Evolutionary conservation across 2,797 vertebrate genomes (phyloP).

Genomic region (Acipenser ruthenus): DNA sequence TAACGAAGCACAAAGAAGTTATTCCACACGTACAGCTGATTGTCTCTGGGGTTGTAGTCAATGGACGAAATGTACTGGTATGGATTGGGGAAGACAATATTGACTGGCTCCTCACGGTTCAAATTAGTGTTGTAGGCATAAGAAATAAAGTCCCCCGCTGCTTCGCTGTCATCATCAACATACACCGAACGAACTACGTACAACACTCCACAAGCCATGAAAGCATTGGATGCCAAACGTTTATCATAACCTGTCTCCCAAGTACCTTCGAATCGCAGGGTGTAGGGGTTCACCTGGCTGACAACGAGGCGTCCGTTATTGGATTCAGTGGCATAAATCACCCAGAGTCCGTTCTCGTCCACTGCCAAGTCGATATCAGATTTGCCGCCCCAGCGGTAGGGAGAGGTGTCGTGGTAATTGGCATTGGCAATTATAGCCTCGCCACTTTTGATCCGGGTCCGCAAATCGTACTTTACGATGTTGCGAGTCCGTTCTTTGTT

Average conservation of each 20-base stretch:
- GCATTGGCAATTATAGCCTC: slow-evolving; percentile 86
- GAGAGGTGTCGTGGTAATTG: slow-evolving; percentile 91
- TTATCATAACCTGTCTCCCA: slow-evolving; percentile 93
- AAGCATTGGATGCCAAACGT: slow-evolving; percentile 85
- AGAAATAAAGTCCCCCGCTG: slow-evolving; percentile 74
- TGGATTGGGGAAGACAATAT: slow-evolving; percentile 84
- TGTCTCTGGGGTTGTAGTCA: slow-evolving; percentile 90
- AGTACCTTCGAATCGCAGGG: slow-evolving; percentile 84
- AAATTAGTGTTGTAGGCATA: slow-evolving; percentile 88
- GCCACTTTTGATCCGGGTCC: slow-evolving; percentile 90
- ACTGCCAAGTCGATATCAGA: slow-evolving; percentile 90
- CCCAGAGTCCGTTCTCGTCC: slow-evolving; percentile 91
- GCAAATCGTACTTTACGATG: slow-evolving; percentile 86
- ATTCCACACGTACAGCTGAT: slow-evolving; percentile 95
- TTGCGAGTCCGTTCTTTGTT: slow-evolving; percentile 93
- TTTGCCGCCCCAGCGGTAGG: slow-evolving; percentile 92
- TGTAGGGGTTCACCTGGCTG: slow-evolving; percentile 92
- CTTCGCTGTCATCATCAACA: slow-evolving; percentile 85
- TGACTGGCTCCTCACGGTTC: slow-evolving; percentile 65
- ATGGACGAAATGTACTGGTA: slow-evolving; percentile 91
- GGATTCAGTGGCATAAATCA: slow-evolving; percentile 85
- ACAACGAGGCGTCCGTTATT: slow-evolving; percentile 86
- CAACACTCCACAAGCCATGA: slow-evolving; percentile 90
- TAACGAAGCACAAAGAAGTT: slow-evolving; percentile 88
- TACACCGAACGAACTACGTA: slow-evolving; percentile 87